Evolutionary conservation across 2,888 invertebrate genomes (phyloP), one percentile per base, ranked within the genome.

Genomic region (Nomada ferruginata): DNA sequence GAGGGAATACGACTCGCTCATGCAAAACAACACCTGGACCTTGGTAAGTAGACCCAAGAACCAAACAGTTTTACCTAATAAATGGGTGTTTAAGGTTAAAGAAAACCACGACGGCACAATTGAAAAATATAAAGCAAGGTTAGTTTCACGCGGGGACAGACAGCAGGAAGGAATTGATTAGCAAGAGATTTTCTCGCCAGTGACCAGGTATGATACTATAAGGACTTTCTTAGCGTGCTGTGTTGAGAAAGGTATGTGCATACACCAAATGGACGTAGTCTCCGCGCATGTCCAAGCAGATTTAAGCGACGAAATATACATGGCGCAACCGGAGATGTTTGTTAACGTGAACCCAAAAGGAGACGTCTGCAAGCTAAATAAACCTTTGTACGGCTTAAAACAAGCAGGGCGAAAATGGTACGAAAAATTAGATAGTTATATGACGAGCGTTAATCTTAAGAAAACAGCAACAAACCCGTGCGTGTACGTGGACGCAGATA

Each of bases 361-460:
- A 23, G 72, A 80, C 26, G 82, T 86, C 50, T 86, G 82, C 20
- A 73, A 68, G 60, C 44, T 86, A 53, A 65, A 81, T 0, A 82
- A 75, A 69, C 65, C 83, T n/a, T 26, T 85, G 4, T 85, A 84
- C 57, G 82, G 84, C 0, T 44, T 85, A 55, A 82, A 83, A 71
- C 86, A 86, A 50, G 64, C 81, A 23, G 83, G 84, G 20, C 59
- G 78, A n/a, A 70, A 77, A 60, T 83, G 82, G 86, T 76, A 84
- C 53, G 44, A n/a, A 13, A 83, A 82, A 72, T 23, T 86, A 23
- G 47, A 74, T 23, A 52, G 73, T 1, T 70, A 76, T 66, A 61
- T 76, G 23, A 69, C 2, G 53, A 55, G 50, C 18, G 42, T 75
- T 3, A 68, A 29, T 52, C 66, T 79, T n/a, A 55, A 36, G 18